Base-by-base conservation (phyloP, 2,113 vertebrate species). In the Scophthalmus maximus region DNA sequence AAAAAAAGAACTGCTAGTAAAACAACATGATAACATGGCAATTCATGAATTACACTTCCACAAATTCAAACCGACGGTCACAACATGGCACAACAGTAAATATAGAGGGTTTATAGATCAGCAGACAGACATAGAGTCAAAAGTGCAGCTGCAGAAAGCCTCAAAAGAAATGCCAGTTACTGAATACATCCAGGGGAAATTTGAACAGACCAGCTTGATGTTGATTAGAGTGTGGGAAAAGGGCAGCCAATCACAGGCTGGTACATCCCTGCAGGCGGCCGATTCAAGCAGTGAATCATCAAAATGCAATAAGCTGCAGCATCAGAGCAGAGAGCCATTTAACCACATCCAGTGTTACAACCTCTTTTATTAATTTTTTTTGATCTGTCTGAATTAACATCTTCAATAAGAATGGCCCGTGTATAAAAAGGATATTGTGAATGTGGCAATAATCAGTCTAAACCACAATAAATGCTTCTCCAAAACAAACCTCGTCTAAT, bases 171-270 rank as follows among this genome's bases (percentile, higher is more conserved):
- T 42, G 32, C 30, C 17, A 63, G 61, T 20, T 15, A 52, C 32
- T 46, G 17, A 74, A 60, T 10, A 47, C 4, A 25, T 53, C 50
- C 5, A 27, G 4, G 17, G 40, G 6, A 49, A 52, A 58, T 56
- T 51, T 38, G 36, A 81, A 44, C 22, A 27, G 23, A 70, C 52
- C 70, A 78, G 83, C 61, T 82, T 79, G 72, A 38, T 70, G 66
- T 55, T 80, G 78, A 87, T 73, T 84, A 67, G 32, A 70, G 26
- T 63, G 70, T 68, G 52, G n/a, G n/a, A 67, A 79, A 70, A 60
- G 38, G 84, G 58, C 25, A 58, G 36, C 73, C 75, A 78, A 81
- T 78, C 73, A 68, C 5, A 51, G 64, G 11, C 46, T 60, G 57
- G 56, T 53, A 20, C 40, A 70, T 32, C 69, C 18, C 72, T 66